Base-by-base conservation (phyloP, 2,888 invertebrate species). In the Drosophila setosimentum region DNA sequence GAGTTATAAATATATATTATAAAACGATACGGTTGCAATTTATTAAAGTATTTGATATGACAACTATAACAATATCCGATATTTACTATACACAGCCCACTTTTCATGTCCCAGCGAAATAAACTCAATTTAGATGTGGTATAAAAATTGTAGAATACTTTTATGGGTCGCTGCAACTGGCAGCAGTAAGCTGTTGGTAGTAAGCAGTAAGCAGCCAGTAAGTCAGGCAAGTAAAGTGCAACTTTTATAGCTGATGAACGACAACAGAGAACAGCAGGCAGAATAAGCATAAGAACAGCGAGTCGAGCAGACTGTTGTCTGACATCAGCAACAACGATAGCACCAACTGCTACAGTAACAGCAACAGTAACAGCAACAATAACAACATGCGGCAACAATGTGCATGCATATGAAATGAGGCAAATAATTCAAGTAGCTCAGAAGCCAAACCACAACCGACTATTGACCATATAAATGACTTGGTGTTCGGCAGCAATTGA, bases 181-280 rank as follows among this genome's bases (percentile, higher is more conserved):
- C 42, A 42, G 40, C 49, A 35, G 37, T 35, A 24, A 32, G 58
- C n/a, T 33, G 32, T 16, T 45, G 40, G 57, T 40, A 30, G 57
- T 40, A 37, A 64, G 57, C 40, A 45, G 42, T 16, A 62, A 58
- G 58, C 55, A 35, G 51, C 21, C 37, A 21, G 45, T 33, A 24
- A 71, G 58, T 72, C 40, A 48, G 65, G 53, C 60, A 59, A 63
- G 68, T 68, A 61, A 66, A 81, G 65, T 72, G 81, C 73, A 73
- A 73, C 51, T 77, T 80, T 80, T 63, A 77, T 66, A 16, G 78
- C 55, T 76, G 49, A 63, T 55, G 45, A 51, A 79, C 24, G 63
- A 63, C 42, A 61, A 60, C 53, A 51, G 51, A 42, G 50, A 73
- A 33, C 45, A 49, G n/a, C 16, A 70, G 53, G 24, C 27, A 59